A percentile compares a stretch with the other conserved stretches of the same genome.
Conservation (phyloP, 2,888 invertebrate genomes). For the Nymphalis polychloros region DNA sequence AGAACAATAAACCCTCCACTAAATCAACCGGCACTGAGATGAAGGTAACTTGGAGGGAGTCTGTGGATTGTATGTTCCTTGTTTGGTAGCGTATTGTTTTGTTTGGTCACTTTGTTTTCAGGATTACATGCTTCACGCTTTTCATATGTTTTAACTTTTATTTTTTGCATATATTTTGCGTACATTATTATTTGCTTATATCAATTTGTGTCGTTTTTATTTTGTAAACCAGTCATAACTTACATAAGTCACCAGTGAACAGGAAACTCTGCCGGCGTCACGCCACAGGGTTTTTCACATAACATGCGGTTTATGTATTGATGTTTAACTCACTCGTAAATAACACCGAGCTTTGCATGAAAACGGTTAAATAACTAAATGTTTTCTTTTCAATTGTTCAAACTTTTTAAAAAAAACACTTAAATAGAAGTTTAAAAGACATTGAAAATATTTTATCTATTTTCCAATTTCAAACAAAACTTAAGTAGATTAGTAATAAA, state of each 20-base stretch:
- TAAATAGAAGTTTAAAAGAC: background rate
- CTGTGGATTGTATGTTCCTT: constrained; percentile 45
- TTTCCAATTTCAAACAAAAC: no score
- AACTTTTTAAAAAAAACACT: constrained; percentile 2
- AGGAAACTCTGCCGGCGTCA: constrained; percentile 30
- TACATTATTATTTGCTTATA: constrained; percentile 24
- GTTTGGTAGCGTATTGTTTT: constrained; percentile 47
- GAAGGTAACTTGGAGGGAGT: constrained; percentile 72
- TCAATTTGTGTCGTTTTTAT: constrained; percentile 14
- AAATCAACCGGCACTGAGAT: constrained; percentile 77
- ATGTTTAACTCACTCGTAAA: constrained; percentile 23
- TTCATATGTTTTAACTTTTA: constrained; percentile 34
- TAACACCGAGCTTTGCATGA: constrained; percentile 28
- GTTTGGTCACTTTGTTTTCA: constrained; percentile 41
- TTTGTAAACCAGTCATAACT: constrained; percentile 11
- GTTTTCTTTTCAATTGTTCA: constrained; percentile 13
- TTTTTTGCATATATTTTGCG: constrained; percentile 24
- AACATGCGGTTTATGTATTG: constrained; percentile 33
- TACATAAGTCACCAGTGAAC: constrained; percentile 27
- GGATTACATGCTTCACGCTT: constrained; percentile 50
- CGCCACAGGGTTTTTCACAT: constrained; percentile 27
- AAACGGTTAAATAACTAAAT: constrained; percentile 20
- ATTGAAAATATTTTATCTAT: background rate
- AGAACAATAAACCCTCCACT: constrained; percentile 79
- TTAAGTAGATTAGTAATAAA: no score